These are phyloP conservation scores for Phalloptychus januarius DNA, from an alignment of 2,797 vertebrate species.

Conservation along the genomic window DNA sequence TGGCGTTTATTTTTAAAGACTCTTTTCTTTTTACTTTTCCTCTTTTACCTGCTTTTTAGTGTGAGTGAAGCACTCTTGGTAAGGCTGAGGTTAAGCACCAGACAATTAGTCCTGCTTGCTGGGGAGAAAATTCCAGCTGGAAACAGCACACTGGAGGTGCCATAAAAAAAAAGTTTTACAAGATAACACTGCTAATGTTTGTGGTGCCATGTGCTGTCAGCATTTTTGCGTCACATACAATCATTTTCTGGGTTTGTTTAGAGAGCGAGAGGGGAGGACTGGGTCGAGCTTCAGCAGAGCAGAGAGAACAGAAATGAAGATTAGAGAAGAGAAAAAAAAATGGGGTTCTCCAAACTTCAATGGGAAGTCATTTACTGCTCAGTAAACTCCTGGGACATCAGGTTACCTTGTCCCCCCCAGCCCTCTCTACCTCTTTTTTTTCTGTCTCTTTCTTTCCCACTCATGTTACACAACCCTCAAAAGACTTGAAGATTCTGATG, in stretches of 20 bases:
- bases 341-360: conserved; percentile 70
- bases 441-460: conserved; percentile 67
- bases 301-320: conserved; percentile 43
- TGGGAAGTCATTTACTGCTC: conserved; percentile 69
- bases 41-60: conserved; percentile 66
- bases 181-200: conserved; percentile 25
- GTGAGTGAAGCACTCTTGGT: conserved; percentile 57
- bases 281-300: conserved; percentile 17
- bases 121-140: conserved; percentile 38
- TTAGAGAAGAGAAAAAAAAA: conserved; percentile 25
- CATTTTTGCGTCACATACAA: not conserved
- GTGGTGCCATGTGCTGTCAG: conserved; percentile 19
- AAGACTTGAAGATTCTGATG: conserved; percentile 73
- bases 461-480: conserved; percentile 82
- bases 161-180: conserved; percentile 25
- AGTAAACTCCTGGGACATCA: conserved; percentile 73
- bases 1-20: not conserved
- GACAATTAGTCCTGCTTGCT: conserved; percentile 24
- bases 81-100: conserved; percentile 45
- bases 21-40: not conserved
- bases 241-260: conserved; percentile 20
- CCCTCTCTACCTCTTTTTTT: conserved; percentile 38
- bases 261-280: conserved; percentile 30
- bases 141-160: conserved; percentile 10
- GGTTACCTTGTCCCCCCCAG: conserved; percentile 69